phyloP scores from a whole-genome alignment of 2,797 vertebrate genomes.

The Takifugu ocellatus region DNA sequence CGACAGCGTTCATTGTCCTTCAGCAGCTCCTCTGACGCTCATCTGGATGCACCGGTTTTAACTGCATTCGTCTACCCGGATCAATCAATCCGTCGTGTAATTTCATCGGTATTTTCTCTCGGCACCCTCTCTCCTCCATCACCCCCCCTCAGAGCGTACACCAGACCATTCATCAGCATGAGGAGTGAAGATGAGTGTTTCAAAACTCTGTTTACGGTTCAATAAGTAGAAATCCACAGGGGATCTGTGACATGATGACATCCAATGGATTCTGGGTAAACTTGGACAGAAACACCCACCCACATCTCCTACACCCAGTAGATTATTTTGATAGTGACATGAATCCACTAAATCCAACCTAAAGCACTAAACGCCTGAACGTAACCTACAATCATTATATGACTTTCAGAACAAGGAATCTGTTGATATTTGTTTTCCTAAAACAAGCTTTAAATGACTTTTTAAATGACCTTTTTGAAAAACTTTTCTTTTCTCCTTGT shows the following conservation, averaged over 20 bases:
- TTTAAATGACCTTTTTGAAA: too few species aligned
- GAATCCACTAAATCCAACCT: slow-evolving; percentile 36
- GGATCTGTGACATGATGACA: slow-evolving; percentile 28
- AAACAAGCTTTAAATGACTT: too few species aligned
- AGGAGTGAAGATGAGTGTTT: slow-evolving; percentile 56
- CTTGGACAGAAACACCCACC: slow-evolving; percentile 56
- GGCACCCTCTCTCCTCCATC: slow-evolving; percentile 13
- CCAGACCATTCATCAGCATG: slow-evolving; percentile 66
- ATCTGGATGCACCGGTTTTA: slow-evolving; percentile 78
- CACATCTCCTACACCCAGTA: slow-evolving; percentile 13
- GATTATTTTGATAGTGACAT: slow-evolving; percentile 23
- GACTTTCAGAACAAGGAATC: too few species aligned
- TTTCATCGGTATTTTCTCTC: slow-evolving; percentile 66
- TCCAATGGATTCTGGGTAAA: slow-evolving; percentile 56
- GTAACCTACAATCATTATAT: neutral
- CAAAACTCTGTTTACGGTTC: slow-evolving; percentile 58
- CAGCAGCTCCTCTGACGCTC: slow-evolving; percentile 70
- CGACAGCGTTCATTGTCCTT: slow-evolving; percentile 71
- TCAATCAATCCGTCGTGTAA: slow-evolving; percentile 75
- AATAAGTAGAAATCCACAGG: slow-evolving; percentile 40
- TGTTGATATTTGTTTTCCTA: too few species aligned
- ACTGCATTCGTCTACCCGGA: slow-evolving; percentile 55
- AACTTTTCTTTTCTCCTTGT: too few species aligned
- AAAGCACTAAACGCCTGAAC: slow-evolving; percentile 1
- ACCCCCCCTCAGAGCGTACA: slow-evolving; percentile 26